Conservation (phyloP, 2,888 invertebrate genomes). For the Ormyrus labotus region DNA sequence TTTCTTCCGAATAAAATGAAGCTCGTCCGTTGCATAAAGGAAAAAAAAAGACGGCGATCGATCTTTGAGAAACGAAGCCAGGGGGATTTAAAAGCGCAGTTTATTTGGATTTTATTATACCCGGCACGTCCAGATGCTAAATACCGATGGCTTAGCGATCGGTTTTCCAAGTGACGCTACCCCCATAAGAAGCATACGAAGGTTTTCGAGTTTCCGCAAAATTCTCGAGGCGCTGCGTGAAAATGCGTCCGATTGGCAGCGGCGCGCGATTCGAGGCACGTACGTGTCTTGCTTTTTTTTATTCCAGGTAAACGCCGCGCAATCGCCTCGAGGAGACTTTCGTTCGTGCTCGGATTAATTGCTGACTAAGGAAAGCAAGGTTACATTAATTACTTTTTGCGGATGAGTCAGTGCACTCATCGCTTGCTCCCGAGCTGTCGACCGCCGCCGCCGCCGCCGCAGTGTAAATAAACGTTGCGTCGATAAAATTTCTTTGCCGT, state of each 20-base stretch:
- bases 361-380: constrained; percentile 74
- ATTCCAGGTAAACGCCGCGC: constrained; percentile 73
- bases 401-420: constrained; percentile 67
- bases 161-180: constrained; percentile 43
- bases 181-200: constrained; percentile 51
- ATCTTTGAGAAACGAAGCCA: neutral
- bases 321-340: constrained; percentile 70
- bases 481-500: constrained; percentile 46
- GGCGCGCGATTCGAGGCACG: constrained; percentile 69
- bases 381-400: constrained; percentile 69
- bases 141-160: constrained; percentile 12
- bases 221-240: constrained; percentile 46
- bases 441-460: neutral
- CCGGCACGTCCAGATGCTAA: constrained; percentile 39
- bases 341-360: constrained; percentile 72
- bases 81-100: neutral
- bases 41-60: neutral
- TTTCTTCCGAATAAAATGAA: neutral
- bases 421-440: constrained; percentile 16
- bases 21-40: no score
- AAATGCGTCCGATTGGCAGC: constrained; percentile 40
- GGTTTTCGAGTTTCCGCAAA: constrained; percentile 57
- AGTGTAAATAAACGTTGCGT: constrained; percentile 49
- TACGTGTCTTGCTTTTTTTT: constrained; percentile 65
- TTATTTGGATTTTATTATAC: constrained; percentile 45